Base-by-base conservation (phyloP, 2,888 invertebrate species). In the Cyclophora albipunctata region DNA sequence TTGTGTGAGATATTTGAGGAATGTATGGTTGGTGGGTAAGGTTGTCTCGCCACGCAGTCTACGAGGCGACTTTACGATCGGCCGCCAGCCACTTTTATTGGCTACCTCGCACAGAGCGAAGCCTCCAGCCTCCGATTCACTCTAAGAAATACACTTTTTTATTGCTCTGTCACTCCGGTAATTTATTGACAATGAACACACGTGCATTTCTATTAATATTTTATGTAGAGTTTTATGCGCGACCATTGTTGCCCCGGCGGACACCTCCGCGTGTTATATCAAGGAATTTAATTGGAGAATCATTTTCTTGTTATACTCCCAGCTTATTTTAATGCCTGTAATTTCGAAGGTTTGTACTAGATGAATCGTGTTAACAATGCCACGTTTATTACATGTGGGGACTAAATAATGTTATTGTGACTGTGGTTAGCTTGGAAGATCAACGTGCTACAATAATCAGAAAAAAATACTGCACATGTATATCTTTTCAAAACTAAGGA, bases 121-220 rank as follows among this genome's bases (percentile, higher is more conserved):
- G 82, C 86, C 84, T 85, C 84, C 78, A 71, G 80, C 86, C 84
- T 86, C 86, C 86, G 86, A 87, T 87, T 86, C 85, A 87, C 84
- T 86, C 78, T 78, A 81, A 83, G 83, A 84, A 84, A 86, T 86
- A 85, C 78, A 84, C 81, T 83, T 84, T 87, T 87, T 86, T 87
- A 88, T 85, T 82, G 75, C 84, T 81, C 84, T 84, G 88, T 88
- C 88, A 87, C 87, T 86, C 67, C 70, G 76, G 80, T 88, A 87
- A 88, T 88, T 88, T 88, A 88, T 88, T 84, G 87, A 86, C 84
- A 87, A 86, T 86, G 86, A 87, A 84, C 84, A 75, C 84, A 85
- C 87, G 86, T 86, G 88, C 86, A 86, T 86, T 87, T 87, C 87
- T 87, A 87, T 88, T 87, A 87, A 87, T 87, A 87, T 87, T 88